Base-by-base conservation (phyloP, 2,113 vertebrate genomes). In the Lamprotornis superbus region DNA sequence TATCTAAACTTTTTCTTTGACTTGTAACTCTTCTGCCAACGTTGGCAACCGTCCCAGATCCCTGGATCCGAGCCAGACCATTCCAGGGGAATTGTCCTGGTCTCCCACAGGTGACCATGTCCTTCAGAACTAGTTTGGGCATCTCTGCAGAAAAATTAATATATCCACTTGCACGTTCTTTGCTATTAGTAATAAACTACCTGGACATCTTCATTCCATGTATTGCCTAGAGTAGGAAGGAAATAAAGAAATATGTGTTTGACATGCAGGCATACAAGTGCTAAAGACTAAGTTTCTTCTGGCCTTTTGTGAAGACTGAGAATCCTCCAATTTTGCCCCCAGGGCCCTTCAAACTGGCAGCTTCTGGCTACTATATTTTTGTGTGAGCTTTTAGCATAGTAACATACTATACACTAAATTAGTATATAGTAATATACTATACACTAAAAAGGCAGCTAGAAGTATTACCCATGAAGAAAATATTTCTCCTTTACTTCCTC, bases 181-280 rank as follows among this genome's bases (percentile, higher is more conserved):
- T 89, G 49, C 11, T 74, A 8, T 44, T 46, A 74, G 28, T 18
- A 65, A n/a, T n/a, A 61, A 61, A 24, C 10, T 33, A 67, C 37
- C n/a, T 0, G 1, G 3, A 11, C 22, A 42, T 33, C 64, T 84
- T 67, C 19, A 21, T 65, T 56, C 5, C 33, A 31, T 4, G 0
- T 56, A 15, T 46, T 78, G 61, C 15, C 39, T 12, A 46, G 25
- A 3, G 21, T 47, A 12, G 27, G 30, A 80, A 65, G 8, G 22
- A 89, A 67, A 71, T 2, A 47, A 74, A 65, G 12, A 82, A 63
- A 11, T 27, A 3, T 11, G 5, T 35, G 5, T 55, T 86, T 86
- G 71, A 33, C 10, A 9, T 30, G 20, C 28, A 63, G 27, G 12
- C 18, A 79, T 52, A 33, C 5, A 31, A 27, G 40, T 18, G 13